phyloP scores from a whole-genome alignment of 2,797 vertebrate genomes.

The Morelia viridis region DNA sequence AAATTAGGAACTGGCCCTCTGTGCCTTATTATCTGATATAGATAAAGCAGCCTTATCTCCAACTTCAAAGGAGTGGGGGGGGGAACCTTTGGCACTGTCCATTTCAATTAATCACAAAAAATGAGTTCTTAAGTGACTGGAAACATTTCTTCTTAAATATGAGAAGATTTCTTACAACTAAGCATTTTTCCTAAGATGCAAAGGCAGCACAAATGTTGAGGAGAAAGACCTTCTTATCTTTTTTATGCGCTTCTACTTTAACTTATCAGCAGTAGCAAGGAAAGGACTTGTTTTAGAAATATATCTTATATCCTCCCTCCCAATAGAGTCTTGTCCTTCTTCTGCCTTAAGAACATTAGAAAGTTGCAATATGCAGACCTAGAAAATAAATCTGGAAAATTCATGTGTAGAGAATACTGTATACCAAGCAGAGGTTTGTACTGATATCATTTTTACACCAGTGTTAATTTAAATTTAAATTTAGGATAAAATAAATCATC shows the following conservation, averaged over 20 bases:
- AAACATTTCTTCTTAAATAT: constrained; percentile 29
- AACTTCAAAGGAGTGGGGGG: background rate
- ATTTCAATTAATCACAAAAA: constrained; percentile 37
- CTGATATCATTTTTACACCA: background rate
- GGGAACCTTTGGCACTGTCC: background rate
- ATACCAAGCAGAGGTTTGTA: background rate
- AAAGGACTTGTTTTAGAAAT: constrained; percentile 29
- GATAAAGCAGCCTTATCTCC: background rate
- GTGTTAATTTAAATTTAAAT: background rate
- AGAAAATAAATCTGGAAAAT: background rate
- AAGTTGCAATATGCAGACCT: constrained; percentile 1
- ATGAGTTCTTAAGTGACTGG: constrained; percentile 4
- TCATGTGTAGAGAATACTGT: background rate
- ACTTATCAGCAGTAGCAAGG: constrained; percentile 26
- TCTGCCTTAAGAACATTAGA: constrained; percentile 16
- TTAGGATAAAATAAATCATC: too few relatives aligned
- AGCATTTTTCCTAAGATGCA: background rate
- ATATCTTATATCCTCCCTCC: constrained; percentile 19
- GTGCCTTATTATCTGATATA: constrained; percentile 8
- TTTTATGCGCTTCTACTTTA: background rate
- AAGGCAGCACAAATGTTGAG: constrained; percentile 33
- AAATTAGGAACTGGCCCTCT: background rate
- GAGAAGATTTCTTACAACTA: background rate
- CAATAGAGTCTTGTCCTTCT: background rate
- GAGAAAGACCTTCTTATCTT: constrained; percentile 30